These are phyloP conservation scores for Bruchidius siliquastri DNA, from an alignment of 2,888 invertebrate species.

Conservation along the genomic window DNA sequence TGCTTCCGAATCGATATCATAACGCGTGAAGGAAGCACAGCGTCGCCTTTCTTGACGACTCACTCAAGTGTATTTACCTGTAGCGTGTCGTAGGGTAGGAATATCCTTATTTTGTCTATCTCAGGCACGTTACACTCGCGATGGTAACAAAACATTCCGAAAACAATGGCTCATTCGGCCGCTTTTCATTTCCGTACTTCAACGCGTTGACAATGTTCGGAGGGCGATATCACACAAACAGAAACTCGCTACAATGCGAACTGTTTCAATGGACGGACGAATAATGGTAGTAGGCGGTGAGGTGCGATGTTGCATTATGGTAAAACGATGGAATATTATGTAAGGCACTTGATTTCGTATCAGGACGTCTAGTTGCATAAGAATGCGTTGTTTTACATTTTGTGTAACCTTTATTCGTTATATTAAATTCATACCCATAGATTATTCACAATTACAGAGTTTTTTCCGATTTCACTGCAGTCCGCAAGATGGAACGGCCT, in stretches of 20 bases:
- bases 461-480: too few species aligned
- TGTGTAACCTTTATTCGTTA: not conserved
- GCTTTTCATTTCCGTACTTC: not conserved
- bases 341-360: constrained; percentile 20
- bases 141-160: constrained; percentile 19
- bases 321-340: constrained; percentile 17
- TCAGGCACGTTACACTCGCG: constrained; percentile 20
- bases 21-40: too few species aligned
- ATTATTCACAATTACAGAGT: too few species aligned
- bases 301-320: constrained; percentile 16
- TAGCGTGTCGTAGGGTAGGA: constrained; percentile 28
- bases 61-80: constrained; percentile 16
- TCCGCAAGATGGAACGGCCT: too few species aligned
- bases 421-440: too few species aligned
- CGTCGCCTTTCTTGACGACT: too few species aligned
- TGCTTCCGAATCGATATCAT: too few species aligned
- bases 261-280: not conserved
- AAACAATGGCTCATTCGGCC: not conserved
- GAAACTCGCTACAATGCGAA: not conserved
- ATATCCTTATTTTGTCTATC: constrained; percentile 34
- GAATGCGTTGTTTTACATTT: constrained; percentile 18
- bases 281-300: constrained; percentile 9
- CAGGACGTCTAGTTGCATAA: constrained; percentile 8
- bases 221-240: not conserved
- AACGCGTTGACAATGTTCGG: not conserved